phyloP scores from a whole-genome alignment of 2,113 vertebrate genomes.

The Pangasianodon hypophthalmus region DNA sequence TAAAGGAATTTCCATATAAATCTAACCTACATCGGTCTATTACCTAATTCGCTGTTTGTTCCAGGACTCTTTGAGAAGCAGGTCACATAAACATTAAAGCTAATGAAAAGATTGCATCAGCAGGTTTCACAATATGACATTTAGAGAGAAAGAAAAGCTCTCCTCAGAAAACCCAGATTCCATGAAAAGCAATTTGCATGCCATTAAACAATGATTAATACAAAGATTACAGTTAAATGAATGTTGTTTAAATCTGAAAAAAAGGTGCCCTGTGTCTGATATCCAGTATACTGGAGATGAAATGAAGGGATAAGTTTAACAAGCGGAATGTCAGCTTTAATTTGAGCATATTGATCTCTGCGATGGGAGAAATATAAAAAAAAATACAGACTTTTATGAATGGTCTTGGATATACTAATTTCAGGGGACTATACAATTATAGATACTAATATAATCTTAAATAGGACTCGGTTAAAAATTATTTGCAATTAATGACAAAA shows the following conservation, averaged over 20 bases:
- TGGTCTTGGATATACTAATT: neutral
- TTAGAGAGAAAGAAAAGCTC: constrained; percentile 32
- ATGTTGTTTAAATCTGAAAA: neutral
- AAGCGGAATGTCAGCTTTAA: neutral
- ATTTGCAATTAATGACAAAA: neutral
- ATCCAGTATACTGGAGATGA: neutral
- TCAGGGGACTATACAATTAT: neutral
- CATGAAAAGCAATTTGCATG: constrained; percentile 44
- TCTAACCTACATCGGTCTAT: constrained; percentile 62
- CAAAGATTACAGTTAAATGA: constrained; percentile 10
- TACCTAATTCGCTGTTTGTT: constrained; percentile 66
- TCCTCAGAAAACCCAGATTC: constrained; percentile 21
- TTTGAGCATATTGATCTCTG: neutral
- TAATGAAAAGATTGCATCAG: constrained; percentile 62
- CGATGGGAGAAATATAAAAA: neutral
- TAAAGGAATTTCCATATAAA: constrained; percentile 38
- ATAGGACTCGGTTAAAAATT: neutral
- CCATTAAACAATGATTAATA: constrained; percentile 39
- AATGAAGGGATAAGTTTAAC: neutral
- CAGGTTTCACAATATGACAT: constrained; percentile 20
- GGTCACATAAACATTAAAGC: constrained; percentile 38
- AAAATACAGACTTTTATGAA: neutral
- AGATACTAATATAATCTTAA: neutral
- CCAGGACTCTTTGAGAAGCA: constrained; percentile 51
- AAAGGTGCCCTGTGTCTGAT: neutral